Evolutionary conservation across 1,140 invertebrate species (phyloP), one percentile per base, ranked within the genome.

Genomic region (Orius laevigatus): DNA sequence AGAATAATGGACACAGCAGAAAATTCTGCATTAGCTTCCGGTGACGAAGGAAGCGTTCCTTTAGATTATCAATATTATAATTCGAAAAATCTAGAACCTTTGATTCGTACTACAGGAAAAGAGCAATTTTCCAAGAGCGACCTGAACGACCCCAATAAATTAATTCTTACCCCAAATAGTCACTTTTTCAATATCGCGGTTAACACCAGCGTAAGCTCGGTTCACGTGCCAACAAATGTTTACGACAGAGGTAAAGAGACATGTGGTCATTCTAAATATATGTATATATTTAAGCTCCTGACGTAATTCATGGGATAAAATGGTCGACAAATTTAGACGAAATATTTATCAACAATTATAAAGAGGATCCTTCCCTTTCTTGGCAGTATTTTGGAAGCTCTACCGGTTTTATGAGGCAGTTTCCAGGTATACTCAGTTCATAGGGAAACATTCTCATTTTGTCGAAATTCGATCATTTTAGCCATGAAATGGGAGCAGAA

Each of bases 381-480:
- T 97, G 89, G 89, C 93, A 98, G 67, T 97, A 92, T 67, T 97
- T 96, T 70, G 90, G 92, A 31, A 93, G 89, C 63, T 81, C 87
- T 41, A 84, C 84, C 1, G 93, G 93, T 10, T 94, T 96, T 62
- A 87, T 97, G 79, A 73, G 91, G 57, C 86, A 92, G 59, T 95
- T 85, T 69, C 93, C 93, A 63, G 83, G 81, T 81, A 45, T 11
- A n/a, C n/a, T n/a, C n/a, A n/a, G n/a, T n/a, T n/a, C n/a, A n/a
- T n/a, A n/a, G n/a, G n/a, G n/a, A n/a, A n/a, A n/a, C n/a, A n/a
- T n/a, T n/a, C n/a, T n/a, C n/a, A n/a, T n/a, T n/a, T n/a, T n/a
- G n/a, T n/a, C n/a, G n/a, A n/a, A n/a, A n/a, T n/a, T n/a, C n/a
- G n/a, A n/a, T n/a, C n/a, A n/a, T n/a, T 65, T 31, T 49, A 59